Percentiles rank a stretch among this genome's conserved stretches.
phyloP scores from a whole-genome alignment of 2,797 vertebrate species.

The Propithecus perrieri region DNA sequence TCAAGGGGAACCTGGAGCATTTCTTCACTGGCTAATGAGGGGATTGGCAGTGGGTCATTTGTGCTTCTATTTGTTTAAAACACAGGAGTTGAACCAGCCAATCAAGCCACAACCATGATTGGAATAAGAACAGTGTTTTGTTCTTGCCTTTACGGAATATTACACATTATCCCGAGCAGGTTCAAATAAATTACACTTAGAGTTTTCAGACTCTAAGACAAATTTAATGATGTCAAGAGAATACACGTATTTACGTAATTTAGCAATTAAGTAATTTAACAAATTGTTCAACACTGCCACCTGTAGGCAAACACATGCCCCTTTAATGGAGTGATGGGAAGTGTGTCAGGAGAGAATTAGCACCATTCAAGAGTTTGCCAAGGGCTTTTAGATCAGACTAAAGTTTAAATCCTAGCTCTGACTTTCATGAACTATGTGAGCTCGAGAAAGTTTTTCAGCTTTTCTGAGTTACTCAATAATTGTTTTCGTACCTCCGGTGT shows the following conservation, averaged over 20 bases:
- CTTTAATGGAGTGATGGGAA: not conserved
- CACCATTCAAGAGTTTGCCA: not conserved
- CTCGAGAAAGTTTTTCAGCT: not conserved
- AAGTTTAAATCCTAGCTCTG: not conserved
- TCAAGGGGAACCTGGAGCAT: not conserved
- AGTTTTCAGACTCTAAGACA: slow-evolving; percentile 27
- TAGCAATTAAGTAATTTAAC: slow-evolving; percentile 34
- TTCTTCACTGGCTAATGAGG: not conserved
- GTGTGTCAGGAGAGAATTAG: not conserved
- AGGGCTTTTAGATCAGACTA: not conserved
- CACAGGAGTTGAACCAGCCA: not conserved
- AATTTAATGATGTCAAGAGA: not conserved
- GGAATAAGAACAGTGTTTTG: not conserved
- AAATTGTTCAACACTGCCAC: slow-evolving; percentile 63
- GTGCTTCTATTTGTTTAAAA: not conserved
- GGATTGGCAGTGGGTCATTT: not conserved
- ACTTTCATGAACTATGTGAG: not conserved
- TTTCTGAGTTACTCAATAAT: not conserved
- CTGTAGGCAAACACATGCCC: not conserved
- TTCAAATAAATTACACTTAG: not conserved
- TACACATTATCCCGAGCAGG: not conserved
- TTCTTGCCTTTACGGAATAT: not conserved
- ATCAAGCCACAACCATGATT: not conserved
- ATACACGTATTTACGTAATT: not conserved
- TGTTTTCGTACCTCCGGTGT: not conserved